Evolutionary conservation across 2,888 invertebrate genomes (phyloP), one percentile per base, ranked within the genome.

Genomic region (Euphydryas editha): DNA sequence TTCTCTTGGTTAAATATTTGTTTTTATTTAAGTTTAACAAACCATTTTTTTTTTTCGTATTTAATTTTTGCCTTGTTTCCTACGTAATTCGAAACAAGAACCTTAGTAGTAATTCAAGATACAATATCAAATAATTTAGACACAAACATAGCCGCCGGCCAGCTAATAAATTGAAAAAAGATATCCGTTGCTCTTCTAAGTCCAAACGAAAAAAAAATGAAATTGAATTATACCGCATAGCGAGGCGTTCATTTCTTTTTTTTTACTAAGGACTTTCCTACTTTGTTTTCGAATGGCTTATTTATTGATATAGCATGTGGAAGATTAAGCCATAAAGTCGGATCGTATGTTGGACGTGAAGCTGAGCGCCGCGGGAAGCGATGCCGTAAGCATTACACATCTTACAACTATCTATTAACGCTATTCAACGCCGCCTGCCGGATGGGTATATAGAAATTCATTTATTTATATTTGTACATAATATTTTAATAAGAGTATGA

Each of bases 321-420:
- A 80, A 87, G 90, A 92, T 91, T 90, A 90, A 92, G 92, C 87
- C 84, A 90, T 92, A 92, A 92, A 92, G 84, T 78, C 69, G 75
- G 78, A 76, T 78, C 76, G 80, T 81, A 80, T 76, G 78, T 74
- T 69, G 69, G 82, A 82, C 82, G 81, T 83, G 88, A 84, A 79
- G 88, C 88, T 85, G 85, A 71, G 88, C 92, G 68, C 92, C 74
- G 82, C 91, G 87, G 91, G 92, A 85, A 73, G 81, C 83, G 74
- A 73, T 79, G 78, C 79, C 72, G 76, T 76, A 75, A 77, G 81
- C 82, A 81, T 84, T 84, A 84, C 81, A 84, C 84, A 87, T 86
- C 86, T 88, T 86, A 87, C 85, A 86, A 83, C 79, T 76, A 85
- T 83, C 78, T 76, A 74, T 75, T 74, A 72, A 71, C 69, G 65